These are phyloP conservation scores for Ploceus nigricollis DNA, from an alignment of 2,113 vertebrate species.

Conservation along the genomic window DNA sequence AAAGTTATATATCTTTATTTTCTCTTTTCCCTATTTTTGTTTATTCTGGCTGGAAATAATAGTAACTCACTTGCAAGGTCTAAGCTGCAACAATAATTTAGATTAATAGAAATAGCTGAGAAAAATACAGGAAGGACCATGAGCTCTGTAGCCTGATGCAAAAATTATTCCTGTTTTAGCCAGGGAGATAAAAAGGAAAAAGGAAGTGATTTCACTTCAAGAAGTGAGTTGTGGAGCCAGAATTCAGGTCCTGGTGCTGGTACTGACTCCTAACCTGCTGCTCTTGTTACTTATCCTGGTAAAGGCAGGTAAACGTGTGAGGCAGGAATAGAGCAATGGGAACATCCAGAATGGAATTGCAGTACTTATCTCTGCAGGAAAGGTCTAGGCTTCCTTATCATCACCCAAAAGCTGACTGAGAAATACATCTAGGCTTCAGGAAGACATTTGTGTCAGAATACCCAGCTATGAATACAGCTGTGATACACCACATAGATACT, in stretches of 20 bases:
- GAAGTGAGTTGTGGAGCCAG: background rate
- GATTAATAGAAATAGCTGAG: background rate
- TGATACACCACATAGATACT: background rate
- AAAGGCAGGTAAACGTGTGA: background rate
- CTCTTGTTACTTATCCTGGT: background rate
- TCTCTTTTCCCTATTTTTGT: constrained; percentile 5
- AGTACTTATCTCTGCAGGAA: background rate
- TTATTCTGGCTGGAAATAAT: constrained; percentile 11
- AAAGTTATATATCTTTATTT: background rate
- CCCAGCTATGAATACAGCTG: background rate
- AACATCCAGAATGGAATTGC: background rate
- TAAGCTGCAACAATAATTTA: background rate
- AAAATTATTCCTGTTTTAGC: background rate
- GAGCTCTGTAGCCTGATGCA: background rate
- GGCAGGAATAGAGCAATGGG: background rate
- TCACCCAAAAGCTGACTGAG: background rate
- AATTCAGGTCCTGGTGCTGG: background rate
- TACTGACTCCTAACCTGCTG: background rate
- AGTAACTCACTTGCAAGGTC: background rate
- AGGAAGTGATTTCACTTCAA: background rate
- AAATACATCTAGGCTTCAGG: background rate
- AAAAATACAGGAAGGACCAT: background rate
- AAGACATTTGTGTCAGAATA: background rate
- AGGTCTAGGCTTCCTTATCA: background rate
- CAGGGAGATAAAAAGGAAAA: background rate